Base-by-base conservation (phyloP, 2,888 invertebrate species). In the Lepidochrysops patricia region DNA sequence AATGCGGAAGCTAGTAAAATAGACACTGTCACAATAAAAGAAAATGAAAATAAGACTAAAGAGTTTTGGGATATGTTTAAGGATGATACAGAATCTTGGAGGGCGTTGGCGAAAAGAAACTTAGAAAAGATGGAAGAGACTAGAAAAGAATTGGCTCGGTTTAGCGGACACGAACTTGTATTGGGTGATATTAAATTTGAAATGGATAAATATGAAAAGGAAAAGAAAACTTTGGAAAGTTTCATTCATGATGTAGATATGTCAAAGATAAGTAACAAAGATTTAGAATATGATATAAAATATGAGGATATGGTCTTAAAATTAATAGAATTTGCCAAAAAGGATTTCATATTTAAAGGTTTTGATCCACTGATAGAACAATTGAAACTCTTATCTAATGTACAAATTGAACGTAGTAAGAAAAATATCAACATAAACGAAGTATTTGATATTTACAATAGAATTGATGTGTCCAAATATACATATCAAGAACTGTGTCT, bases 51-150 rank as follows among this genome's bases (percentile, higher is more conserved):
- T 48, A 64, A 54, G 4, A 19, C 77, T 37, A 64, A 23, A 35
- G 57, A 86, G 50, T 88, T 89, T 66, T 88, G 87, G 87, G 82
- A 79, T 59, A 73, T 89, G 68, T 89, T 90, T 65, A 83, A 81
- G 65, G 84, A 89, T 61, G 90, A 90, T 34, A 80, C 87, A 0
- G 89, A 89, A 57, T 84, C 87, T 80, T 90, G 89, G 89, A 87
- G 82, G 58, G 88, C 81, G 0, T 65, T 90, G 19, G 89, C 89
- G 1, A 82, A 87, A 60, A 80, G 88, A 57, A 86, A 90, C 68
- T 67, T 89, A 9, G 80, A 86, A 1, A 88, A 84, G 72, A 87
- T 89, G 84, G 84, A 89, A 54, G 87, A 88, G 61, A 83, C 89
- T 0, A 81, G 82, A 65, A 70, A 75, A 57, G 89, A 89, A 9